Conservation (phyloP, 2,113 vertebrate species). For the Speoplatyrhinus poulsoni region DNA sequence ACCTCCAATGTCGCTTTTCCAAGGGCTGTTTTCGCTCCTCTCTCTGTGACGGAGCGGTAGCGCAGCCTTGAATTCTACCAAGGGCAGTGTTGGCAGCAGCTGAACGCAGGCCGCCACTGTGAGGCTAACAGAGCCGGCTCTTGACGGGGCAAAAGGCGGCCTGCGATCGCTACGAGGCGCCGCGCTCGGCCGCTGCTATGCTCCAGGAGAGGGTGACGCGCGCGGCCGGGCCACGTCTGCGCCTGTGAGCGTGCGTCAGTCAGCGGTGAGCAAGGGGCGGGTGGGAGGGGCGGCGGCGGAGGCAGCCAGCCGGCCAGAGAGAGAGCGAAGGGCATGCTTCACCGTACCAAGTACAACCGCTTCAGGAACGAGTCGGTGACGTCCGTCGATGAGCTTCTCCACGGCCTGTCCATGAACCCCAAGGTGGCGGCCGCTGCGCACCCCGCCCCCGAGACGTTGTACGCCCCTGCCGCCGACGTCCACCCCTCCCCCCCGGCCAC, state of each 20-base stretch:
- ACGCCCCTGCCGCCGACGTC: slow-evolving; percentile 82
- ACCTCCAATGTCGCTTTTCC: slow-evolving; percentile 62
- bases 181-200: slow-evolving; percentile 82
- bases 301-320: slow-evolving; percentile 52
- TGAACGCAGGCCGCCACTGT: slow-evolving; percentile 55
- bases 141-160: slow-evolving; percentile 48
- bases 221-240: slow-evolving; percentile 83
- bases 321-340: slow-evolving; percentile 98
- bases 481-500: slow-evolving; percentile 60
- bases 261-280: too few species aligned
- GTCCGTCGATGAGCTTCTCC: slow-evolving; percentile 96
- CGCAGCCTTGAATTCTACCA: slow-evolving; percentile 69
- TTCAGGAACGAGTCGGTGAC: slow-evolving; percentile 99
- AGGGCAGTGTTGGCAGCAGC: slow-evolving; percentile 50
- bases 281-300: too few species aligned
- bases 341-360: slow-evolving; percentile 99
- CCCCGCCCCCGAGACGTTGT: slow-evolving; percentile 83
- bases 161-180: slow-evolving; percentile 75
- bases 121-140: slow-evolving; percentile 52
- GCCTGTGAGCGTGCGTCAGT: slow-evolving; percentile 70
- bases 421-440: slow-evolving; percentile 88
- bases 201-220: slow-evolving; percentile 82
- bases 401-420: slow-evolving; percentile 94
- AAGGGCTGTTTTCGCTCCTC: slow-evolving; percentile 69
- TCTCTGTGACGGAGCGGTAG: slow-evolving; percentile 61